Conservation (phyloP, 2,888 invertebrate species). For the Tortrix viridana region DNA sequence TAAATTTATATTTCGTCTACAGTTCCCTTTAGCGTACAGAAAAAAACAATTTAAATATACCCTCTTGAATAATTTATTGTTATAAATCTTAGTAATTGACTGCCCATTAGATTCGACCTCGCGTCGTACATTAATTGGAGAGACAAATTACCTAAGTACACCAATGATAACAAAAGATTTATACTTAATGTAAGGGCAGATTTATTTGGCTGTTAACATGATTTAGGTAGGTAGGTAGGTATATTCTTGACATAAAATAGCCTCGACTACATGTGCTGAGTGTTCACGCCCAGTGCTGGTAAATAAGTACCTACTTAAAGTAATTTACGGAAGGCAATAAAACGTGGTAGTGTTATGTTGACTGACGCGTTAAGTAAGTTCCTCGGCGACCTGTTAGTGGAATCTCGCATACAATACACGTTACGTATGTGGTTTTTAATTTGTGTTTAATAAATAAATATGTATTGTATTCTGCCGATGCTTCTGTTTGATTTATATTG, state of each 20-base stretch:
- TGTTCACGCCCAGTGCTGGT: neutral
- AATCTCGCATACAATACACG: slow-evolving; percentile 4
- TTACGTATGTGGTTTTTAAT: slow-evolving; percentile 25
- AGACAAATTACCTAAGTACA: no score
- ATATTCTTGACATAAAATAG: no score
- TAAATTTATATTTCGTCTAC: neutral
- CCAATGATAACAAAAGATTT: neutral
- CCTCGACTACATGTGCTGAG: no score
- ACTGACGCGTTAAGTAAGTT: slow-evolving; percentile 2
- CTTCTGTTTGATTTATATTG: slow-evolving; percentile 11
- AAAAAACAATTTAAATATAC: neutral
- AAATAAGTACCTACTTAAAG: slow-evolving; percentile 2
- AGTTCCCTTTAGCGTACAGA: neutral
- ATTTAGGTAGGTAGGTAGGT: no score
- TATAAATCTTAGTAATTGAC: slow-evolving; percentile 3
- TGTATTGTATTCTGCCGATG: slow-evolving; percentile 25
- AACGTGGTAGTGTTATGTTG: slow-evolving; percentile 12
- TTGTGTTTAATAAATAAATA: slow-evolving; percentile 17
- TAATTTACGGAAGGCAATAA: slow-evolving; percentile 31
- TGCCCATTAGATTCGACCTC: neutral
- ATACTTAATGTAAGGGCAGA: neutral
- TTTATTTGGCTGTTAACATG: no score
- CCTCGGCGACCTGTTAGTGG: neutral
- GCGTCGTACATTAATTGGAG: no score
- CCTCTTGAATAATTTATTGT: neutral